Evolutionary conservation across 1,140 invertebrate species (phyloP).

Genomic region (Aphaenogaster rudis): DNA sequence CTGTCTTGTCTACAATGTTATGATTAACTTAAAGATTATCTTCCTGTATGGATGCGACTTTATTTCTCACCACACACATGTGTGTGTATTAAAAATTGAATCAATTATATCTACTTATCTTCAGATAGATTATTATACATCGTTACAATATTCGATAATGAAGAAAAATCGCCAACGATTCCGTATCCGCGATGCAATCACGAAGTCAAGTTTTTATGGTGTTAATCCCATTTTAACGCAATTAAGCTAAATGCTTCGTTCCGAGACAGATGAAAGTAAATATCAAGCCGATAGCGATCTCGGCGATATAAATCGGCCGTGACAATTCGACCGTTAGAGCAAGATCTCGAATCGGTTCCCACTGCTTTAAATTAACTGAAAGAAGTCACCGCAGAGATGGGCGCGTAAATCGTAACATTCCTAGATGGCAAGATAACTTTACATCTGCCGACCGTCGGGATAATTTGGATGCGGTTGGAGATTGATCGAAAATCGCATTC

Average conservation of each 20-base stretch:
- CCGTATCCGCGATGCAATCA: no score
- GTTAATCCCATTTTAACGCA: conserved; percentile 74
- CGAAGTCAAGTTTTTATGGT: conserved; percentile 6
- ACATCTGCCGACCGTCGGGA: conserved; percentile 79
- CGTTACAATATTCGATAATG: neutral
- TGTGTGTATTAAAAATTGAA: neutral
- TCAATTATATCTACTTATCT: neutral
- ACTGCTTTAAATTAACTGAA: conserved; percentile 79
- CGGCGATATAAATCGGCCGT: conserved; percentile 74
- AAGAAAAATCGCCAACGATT: conserved; percentile 13
- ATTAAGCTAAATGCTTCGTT: conserved; percentile 70
- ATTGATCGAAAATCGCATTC: conserved; percentile 78
- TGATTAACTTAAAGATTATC: neutral
- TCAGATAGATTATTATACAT: neutral
- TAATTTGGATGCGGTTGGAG: conserved; percentile 75
- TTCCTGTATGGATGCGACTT: neutral
- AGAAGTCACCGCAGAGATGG: conserved; percentile 62
- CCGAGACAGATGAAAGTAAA: conserved; percentile 72
- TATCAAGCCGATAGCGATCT: conserved; percentile 77
- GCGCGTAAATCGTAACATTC: conserved; percentile 77
- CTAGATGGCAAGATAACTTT: conserved; percentile 81
- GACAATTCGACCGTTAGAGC: conserved; percentile 67
- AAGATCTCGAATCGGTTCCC: conserved; percentile 62
- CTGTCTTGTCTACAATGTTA: neutral
- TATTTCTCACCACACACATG: neutral